Evolutionary conservation across 1,140 invertebrate genomes (phyloP).

Genomic region (Scaptomyza hsui): DNA sequence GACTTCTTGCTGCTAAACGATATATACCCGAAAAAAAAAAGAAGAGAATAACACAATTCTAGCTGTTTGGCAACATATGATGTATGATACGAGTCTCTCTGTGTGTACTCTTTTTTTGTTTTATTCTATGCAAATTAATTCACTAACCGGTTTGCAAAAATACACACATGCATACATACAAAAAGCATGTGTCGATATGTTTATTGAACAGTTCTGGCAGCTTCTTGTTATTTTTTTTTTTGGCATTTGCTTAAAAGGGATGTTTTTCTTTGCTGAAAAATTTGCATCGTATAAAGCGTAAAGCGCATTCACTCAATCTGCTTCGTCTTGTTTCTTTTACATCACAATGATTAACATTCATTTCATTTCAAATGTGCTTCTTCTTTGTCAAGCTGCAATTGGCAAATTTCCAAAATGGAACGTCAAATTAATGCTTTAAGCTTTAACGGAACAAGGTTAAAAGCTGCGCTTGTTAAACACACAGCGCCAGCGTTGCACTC

Average conservation of each 20-base stretch:
- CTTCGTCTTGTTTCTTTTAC: background rate
- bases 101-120: conserved; percentile 18
- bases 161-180: background rate
- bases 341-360: conserved; percentile 2
- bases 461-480: conserved; percentile 34
- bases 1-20: conserved; percentile 21
- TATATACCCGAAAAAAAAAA: conserved; percentile 10
- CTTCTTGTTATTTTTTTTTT: conserved; percentile 19
- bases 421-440: conserved; percentile 38
- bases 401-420: conserved; percentile 41
- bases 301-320: background rate
- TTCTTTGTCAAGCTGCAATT: conserved; percentile 25
- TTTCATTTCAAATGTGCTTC: conserved; percentile 15
- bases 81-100: conserved; percentile 1
- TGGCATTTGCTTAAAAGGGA: background rate
- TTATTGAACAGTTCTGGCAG: conserved; percentile 36
- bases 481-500: conserved; percentile 8
- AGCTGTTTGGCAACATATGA: conserved; percentile 31
- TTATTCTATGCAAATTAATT: conserved; percentile 45
- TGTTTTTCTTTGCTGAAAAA: conserved; percentile 1
- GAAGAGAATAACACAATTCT: conserved; percentile 28
- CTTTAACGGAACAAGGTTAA: conserved; percentile 45
- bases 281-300: conserved; percentile 13
- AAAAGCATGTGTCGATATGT: conserved; percentile 34
- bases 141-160: conserved; percentile 35